Conservation (phyloP, 2,888 invertebrate genomes). For the Cryptocephalus moraei region DNA sequence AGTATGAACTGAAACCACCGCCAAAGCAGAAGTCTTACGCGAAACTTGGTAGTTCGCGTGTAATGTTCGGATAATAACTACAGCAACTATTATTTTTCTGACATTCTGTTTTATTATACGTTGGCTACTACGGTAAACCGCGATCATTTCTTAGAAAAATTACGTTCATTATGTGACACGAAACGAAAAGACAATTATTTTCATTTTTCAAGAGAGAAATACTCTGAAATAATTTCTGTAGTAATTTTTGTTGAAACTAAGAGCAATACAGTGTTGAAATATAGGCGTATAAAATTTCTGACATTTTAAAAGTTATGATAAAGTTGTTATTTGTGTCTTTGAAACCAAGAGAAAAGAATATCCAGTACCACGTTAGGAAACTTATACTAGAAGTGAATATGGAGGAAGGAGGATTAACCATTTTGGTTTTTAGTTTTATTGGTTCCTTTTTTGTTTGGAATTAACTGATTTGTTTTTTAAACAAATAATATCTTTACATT, state of each 20-base stretch:
- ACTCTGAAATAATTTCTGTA: constrained; percentile 21
- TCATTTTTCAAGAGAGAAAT: constrained; percentile 17
- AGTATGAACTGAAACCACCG: no score
- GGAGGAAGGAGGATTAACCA: constrained; percentile 24
- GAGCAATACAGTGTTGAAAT: constrained; percentile 17
- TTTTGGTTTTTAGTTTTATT: no score
- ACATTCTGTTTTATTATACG: no score
- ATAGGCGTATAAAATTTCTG: constrained; percentile 17
- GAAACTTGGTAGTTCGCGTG: no score
- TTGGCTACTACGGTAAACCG: constrained; percentile 18
- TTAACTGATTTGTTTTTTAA: no score
- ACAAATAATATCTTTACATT: no score
- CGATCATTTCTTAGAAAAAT: constrained; percentile 16
- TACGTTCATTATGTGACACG: constrained; percentile 16
- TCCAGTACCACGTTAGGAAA: constrained; percentile 18
- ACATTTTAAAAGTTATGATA: constrained; percentile 19
- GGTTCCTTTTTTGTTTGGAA: no score
- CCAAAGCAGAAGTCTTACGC: no score
- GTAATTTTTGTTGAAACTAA: constrained; percentile 20
- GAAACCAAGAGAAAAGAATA: constrained; percentile 17
- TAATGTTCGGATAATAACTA: no score
- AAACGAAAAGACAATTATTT: constrained; percentile 23
- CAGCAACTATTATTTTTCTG: no score
- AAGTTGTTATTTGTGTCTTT: constrained; percentile 18
- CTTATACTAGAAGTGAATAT: constrained; percentile 21